Percentiles rank a stretch among this genome's conserved stretches.
Evolutionary conservation across 2,888 invertebrate species (phyloP).

Genomic region (Magallana nippona): DNA sequence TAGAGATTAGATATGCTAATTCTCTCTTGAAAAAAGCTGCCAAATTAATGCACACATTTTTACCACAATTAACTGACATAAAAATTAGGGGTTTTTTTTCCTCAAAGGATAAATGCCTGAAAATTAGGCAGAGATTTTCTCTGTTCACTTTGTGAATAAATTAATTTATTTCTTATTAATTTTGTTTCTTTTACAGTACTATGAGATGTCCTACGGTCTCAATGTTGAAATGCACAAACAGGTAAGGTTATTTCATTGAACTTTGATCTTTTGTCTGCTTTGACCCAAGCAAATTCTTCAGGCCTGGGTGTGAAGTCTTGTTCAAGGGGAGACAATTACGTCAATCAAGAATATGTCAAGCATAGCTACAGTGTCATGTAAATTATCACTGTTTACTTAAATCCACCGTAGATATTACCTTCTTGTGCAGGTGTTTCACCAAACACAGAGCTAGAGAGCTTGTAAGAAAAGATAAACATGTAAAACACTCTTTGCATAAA

Average conservation of each 20-base stretch:
- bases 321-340: slow-evolving; percentile 23
- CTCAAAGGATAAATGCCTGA: background rate
- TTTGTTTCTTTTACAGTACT: slow-evolving; percentile 88
- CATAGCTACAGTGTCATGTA: slow-evolving; percentile 20
- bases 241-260: slow-evolving; percentile 61
- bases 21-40: background rate
- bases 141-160: background rate
- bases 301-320: slow-evolving; percentile 24
- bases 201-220: slow-evolving; percentile 97
- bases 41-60: slow-evolving; percentile 21
- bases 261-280: background rate
- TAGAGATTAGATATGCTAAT: slow-evolving; percentile 28
- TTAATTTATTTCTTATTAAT: background rate
- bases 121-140: background rate
- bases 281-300: background rate
- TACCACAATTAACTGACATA: background rate
- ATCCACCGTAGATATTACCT: background rate
- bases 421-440: slow-evolving; percentile 11
- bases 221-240: slow-evolving; percentile 98
- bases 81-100: background rate
- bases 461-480: slow-evolving; percentile 23
- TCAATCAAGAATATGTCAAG: slow-evolving; percentile 10
- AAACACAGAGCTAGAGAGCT: slow-evolving; percentile 5
- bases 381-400: slow-evolving; percentile 25
- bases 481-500: slow-evolving; percentile 15